These are phyloP conservation scores for Polydrusus pterygomalis DNA, from an alignment of 2,888 invertebrate species.

Conservation along the genomic window DNA sequence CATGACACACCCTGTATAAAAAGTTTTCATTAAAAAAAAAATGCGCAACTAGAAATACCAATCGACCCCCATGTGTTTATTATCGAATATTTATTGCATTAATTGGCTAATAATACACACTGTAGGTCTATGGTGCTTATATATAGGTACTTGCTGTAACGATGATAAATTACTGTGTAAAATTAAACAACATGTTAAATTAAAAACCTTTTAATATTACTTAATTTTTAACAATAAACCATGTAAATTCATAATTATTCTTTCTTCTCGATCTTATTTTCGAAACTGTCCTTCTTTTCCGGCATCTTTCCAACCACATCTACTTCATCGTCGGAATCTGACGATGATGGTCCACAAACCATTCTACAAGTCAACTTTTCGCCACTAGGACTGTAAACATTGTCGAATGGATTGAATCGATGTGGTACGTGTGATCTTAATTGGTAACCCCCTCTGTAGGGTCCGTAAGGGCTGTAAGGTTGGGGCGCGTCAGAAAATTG, in stretches of 20 bases:
- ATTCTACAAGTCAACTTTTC: constrained; percentile 49
- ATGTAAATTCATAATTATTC: background rate
- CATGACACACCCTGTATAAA: too few species aligned
- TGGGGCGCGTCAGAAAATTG: constrained; percentile 24
- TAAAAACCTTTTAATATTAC: too few species aligned
- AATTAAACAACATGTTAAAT: too few species aligned
- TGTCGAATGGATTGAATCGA: constrained; percentile 39
- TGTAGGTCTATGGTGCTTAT: too few species aligned
- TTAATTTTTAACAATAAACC: background rate
- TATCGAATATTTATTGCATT: too few species aligned
- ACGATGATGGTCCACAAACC: constrained; percentile 44
- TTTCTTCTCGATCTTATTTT: constrained; percentile 46
- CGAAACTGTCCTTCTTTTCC: constrained; percentile 44
- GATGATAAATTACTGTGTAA: too few species aligned
- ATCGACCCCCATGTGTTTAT: too few species aligned
- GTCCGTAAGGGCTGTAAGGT: constrained; percentile 16
- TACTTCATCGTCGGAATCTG: constrained; percentile 28
- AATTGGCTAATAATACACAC: too few species aligned
- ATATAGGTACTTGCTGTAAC: too few species aligned
- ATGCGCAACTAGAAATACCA: too few species aligned
- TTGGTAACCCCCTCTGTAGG: constrained; percentile 39
- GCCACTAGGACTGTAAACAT: constrained; percentile 47
- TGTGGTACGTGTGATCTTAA: constrained; percentile 8
- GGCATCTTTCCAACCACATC: background rate
- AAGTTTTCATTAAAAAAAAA: too few species aligned